These are phyloP conservation scores for Kobus ellipsiprymnus DNA, from an alignment of 2,113 vertebrate genomes.

Conservation along the genomic window DNA sequence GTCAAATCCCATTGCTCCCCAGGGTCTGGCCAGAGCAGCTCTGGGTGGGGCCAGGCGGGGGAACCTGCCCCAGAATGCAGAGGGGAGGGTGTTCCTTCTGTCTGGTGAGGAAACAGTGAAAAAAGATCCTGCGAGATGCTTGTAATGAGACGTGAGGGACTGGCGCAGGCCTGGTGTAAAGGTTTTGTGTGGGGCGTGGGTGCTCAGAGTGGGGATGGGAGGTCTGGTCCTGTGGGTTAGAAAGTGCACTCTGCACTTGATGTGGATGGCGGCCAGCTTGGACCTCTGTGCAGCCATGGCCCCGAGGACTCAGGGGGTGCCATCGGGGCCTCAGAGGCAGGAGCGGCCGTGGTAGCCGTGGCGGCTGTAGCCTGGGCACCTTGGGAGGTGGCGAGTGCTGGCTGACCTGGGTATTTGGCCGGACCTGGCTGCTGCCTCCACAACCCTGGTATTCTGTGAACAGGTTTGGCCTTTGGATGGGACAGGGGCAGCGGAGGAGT, in stretches of 20 bases:
- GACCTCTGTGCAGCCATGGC: not conserved
- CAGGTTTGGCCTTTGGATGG: not conserved
- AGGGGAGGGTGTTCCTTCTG: no score
- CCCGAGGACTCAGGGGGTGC: no score
- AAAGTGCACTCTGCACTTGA: fast-evolving
- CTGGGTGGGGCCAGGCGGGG: not conserved
- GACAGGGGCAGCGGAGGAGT: not conserved
- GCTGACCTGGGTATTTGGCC: not conserved
- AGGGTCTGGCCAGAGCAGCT: not conserved
- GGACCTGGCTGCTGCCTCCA: not conserved
- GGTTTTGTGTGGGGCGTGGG: not conserved
- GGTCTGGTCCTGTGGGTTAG: not conserved
- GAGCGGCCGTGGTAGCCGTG: fast-evolving
- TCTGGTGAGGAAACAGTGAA: no score
- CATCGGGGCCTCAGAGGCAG: fast-evolving
- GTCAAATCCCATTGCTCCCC: not conserved
- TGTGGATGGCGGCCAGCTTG: fast-evolving
- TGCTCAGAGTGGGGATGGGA: not conserved
- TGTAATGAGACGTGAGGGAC: not conserved
- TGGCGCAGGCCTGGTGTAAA: fast-evolving
- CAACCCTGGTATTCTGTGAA: fast-evolving
- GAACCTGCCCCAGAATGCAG: not conserved
- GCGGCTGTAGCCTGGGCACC: not conserved
- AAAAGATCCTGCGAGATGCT: not conserved
- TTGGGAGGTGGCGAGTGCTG: fast-evolving